These are phyloP conservation scores for Hetaerina americana DNA, from an alignment of 1,140 invertebrate genomes.

Conservation along the genomic window DNA sequence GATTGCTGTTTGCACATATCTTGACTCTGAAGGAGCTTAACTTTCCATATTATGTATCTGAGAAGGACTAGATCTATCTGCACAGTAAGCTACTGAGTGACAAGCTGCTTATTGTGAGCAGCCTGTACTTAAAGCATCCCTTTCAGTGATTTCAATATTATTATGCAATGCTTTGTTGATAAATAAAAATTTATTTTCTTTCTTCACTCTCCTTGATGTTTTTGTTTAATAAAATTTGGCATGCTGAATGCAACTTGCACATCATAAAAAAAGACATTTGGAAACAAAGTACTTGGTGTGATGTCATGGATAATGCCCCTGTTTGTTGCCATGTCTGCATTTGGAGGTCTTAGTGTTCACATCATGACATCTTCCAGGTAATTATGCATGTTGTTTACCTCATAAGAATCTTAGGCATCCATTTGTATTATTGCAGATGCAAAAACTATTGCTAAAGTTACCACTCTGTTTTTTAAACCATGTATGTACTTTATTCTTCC, in stretches of 20 bases:
- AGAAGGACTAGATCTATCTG: too few relatives aligned
- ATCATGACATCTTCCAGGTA: constrained; percentile 71
- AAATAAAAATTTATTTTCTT: background rate
- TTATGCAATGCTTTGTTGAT: background rate
- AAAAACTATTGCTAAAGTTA: background rate
- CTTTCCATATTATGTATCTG: too few relatives aligned
- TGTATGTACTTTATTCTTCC: constrained; percentile 14
- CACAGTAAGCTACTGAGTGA: too few relatives aligned
- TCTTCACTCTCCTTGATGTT: too few relatives aligned
- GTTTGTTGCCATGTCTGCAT: constrained; percentile 76
- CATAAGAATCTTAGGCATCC: too few relatives aligned
- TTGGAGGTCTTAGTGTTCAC: constrained; percentile 75
- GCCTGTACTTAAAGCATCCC: too few relatives aligned
- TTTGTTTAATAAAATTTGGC: constrained; percentile 4
- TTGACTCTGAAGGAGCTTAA: too few relatives aligned
- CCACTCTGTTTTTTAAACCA: background rate
- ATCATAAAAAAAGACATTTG: constrained; percentile 50
- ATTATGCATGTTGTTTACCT: constrained; percentile 3
- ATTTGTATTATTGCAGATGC: background rate
- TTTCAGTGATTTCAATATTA: background rate
- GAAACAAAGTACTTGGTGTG: constrained; percentile 59
- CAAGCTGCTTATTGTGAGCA: too few relatives aligned
- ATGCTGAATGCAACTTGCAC: background rate
- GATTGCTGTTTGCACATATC: too few relatives aligned
- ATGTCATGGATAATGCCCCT: constrained; percentile 79